Conservation (phyloP, 2,113 vertebrate genomes). For the Chaenogobius annularis region DNA sequence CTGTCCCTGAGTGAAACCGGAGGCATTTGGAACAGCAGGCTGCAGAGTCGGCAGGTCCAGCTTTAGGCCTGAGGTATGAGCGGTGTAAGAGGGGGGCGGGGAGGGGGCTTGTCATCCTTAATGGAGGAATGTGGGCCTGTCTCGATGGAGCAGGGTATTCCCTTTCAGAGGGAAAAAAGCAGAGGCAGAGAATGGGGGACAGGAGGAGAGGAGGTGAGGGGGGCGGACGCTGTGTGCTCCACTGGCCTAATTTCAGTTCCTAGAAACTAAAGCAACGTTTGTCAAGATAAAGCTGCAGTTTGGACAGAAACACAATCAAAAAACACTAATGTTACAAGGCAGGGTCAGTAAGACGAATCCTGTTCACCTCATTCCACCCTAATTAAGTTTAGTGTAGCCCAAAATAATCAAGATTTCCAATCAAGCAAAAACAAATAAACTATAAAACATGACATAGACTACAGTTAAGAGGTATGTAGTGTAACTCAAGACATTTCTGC, state of each 20-base stretch:
- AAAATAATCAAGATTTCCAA: constrained; percentile 18
- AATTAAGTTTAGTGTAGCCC: constrained; percentile 25
- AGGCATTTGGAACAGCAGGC: constrained; percentile 59
- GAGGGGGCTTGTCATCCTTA: constrained; percentile 60
- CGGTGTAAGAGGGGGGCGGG: neutral
- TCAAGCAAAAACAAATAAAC: neutral
- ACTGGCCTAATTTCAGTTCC: constrained; percentile 56
- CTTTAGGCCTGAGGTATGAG: constrained; percentile 22
- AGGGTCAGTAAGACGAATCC: constrained; percentile 12
- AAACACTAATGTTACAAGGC: constrained; percentile 7
- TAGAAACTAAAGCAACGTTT: constrained; percentile 26
- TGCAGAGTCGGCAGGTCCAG: constrained; percentile 45
- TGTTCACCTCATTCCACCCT: constrained; percentile 4
- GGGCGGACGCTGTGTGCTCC: constrained; percentile 42
- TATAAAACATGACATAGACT: neutral
- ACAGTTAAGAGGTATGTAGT: neutral
- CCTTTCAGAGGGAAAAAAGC: constrained; percentile 54
- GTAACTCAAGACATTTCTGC: too few species aligned
- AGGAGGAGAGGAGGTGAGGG: constrained; percentile 18
- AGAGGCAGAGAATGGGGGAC: constrained; percentile 30
- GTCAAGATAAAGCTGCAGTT: constrained; percentile 18
- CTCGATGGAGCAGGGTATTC: constrained; percentile 61
- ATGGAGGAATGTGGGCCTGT: constrained; percentile 67
- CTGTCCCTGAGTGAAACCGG: constrained; percentile 54
- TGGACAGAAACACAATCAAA: constrained; percentile 2